A percentile compares a stretch with the other conserved stretches of the same genome.
Conservation (phyloP, 1,140 invertebrate species). For the Adoxophyes honmai region DNA sequence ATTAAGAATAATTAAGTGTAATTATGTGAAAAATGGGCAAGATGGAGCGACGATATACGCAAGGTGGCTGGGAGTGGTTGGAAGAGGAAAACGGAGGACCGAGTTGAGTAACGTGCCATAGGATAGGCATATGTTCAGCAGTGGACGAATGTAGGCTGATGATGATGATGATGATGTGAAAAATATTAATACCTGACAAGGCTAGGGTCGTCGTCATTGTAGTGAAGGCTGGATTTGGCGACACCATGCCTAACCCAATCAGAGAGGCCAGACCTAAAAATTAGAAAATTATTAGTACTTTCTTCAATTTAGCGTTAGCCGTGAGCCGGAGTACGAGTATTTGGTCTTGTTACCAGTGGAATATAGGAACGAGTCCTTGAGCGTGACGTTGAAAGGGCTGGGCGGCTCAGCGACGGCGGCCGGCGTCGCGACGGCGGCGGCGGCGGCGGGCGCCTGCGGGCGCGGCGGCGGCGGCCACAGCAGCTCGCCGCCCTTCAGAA, state of each 20-base stretch:
- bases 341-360: conserved; percentile 79
- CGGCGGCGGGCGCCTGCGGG: conserved; percentile 68
- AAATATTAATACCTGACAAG: conserved; percentile 83
- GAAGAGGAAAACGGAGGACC: too few relatives aligned
- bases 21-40: too few relatives aligned
- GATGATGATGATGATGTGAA: too few relatives aligned
- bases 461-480: conserved; percentile 88
- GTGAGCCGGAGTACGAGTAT: conserved; percentile 9
- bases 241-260: conserved; percentile 84
- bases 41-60: too few relatives aligned
- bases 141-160: too few relatives aligned
- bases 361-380: conserved; percentile 84
- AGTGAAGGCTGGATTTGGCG: conserved; percentile 90
- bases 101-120: too few relatives aligned
- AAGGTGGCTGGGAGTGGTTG: too few relatives aligned
- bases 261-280: conserved; percentile 81
- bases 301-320: conserved; percentile 16
- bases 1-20: too few relatives aligned
- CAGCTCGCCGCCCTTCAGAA: conserved; percentile 85
- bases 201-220: conserved; percentile 93
- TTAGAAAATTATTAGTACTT: conserved; percentile 23
- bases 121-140: too few relatives aligned
- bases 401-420: conserved; percentile 48
- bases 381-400: conserved; percentile 77
- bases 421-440: conserved; percentile 42